A percentile compares a stretch with the other conserved stretches of the same genome.
Evolutionary conservation across 2,797 vertebrate genomes (phyloP).

Genomic region (Podarcis lilfordi): DNA sequence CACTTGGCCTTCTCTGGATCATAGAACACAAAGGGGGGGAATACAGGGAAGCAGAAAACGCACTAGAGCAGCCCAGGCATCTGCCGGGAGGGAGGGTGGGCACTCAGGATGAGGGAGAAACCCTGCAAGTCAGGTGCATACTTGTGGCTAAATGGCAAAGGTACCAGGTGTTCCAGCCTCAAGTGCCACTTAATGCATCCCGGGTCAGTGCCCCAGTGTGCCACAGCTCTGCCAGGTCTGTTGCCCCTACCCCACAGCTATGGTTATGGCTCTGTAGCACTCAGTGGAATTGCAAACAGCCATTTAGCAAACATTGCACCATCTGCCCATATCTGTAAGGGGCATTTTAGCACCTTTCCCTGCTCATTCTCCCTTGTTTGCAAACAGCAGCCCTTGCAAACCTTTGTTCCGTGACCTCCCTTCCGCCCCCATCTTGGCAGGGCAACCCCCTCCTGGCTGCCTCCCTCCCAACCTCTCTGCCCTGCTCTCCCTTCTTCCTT

Average conservation of each 20-base stretch:
- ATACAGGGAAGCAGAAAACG: neutral
- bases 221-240: neutral
- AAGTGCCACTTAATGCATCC: slow-evolving; percentile 38
- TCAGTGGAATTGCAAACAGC: neutral
- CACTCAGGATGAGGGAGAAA: neutral
- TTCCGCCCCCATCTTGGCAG: neutral
- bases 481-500: neutral
- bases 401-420: neutral
- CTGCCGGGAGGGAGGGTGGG: neutral
- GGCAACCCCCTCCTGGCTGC: neutral
- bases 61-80: slow-evolving; percentile 4
- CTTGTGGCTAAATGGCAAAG: neutral
- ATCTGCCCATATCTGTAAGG: neutral
- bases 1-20: neutral
- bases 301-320: neutral
- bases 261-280: neutral
- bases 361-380: neutral
- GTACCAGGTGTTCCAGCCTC: slow-evolving; percentile 41
- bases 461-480: neutral
- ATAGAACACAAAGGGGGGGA: slow-evolving; percentile 34
- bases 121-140: neutral
- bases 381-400: slow-evolving; percentile 3
- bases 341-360: slow-evolving; percentile 21
- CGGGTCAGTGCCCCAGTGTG: slow-evolving; percentile 4
- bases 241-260: neutral